Evolutionary conservation across 2,888 invertebrate genomes (phyloP), one percentile per base, ranked within the genome.

Genomic region (Sturmia bella): DNA sequence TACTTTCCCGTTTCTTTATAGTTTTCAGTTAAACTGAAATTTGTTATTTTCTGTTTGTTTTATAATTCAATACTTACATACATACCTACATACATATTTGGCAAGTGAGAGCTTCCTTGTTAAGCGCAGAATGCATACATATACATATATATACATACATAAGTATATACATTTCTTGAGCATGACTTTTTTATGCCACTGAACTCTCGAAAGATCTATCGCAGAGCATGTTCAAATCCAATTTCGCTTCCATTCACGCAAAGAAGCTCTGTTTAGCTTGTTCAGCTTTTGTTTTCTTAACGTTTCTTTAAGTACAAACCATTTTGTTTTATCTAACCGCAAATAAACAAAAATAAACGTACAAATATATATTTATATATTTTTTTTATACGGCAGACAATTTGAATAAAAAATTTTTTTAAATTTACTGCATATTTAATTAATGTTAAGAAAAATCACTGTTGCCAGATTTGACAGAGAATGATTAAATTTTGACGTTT

Each of bases 1-100:
- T 75, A 83, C 70, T 83, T 21, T 73, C 56, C 69, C 69, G 64
- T 72, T 59, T 43, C 12, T 75, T 54, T 24, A 56, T 66, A 73
- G 69, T 24, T 77, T 37, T 64, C 70, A 70, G 72, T 73, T 41
- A 59, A 39, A 37, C 52, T 80, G 63, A 63, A 63, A 74, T 63
- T 73, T 72, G 70, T 52, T 70, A 64, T 41, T 61, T 56, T 4
- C 27, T 4, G 9, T 32, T 32, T n/a, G 17, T 59, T 63, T 61
- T 72, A 57, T 56, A 43, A n/a, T 12, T 37, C 24, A 43, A 41
- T 27, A 37, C 19, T n/a, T n/a, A n/a, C n/a, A n/a, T n/a, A n/a
- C n/a, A n/a, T n/a, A n/a, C n/a, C n/a, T n/a, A n/a, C n/a, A n/a
- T n/a, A 27, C n/a, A 15, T 37, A 15, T 72, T 45, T 50, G 41